Evolutionary conservation across 2,888 invertebrate species (phyloP).

Genomic region (Protodeltote pygarga): DNA sequence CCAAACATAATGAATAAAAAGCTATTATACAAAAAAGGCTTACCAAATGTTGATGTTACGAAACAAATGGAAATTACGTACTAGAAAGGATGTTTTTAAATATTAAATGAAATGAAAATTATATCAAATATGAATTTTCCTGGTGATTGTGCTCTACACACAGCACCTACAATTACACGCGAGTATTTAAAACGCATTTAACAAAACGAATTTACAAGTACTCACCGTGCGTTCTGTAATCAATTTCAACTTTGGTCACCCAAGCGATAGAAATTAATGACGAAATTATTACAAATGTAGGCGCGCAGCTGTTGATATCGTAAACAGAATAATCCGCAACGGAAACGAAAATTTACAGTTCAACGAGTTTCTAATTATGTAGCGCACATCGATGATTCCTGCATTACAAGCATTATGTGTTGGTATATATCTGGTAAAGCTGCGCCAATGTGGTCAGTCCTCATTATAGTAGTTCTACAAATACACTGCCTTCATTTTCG

Average conservation of each 20-base stretch:
- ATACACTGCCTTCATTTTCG: too few species aligned
- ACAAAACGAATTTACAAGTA: slow-evolving; percentile 13
- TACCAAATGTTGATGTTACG: too few species aligned
- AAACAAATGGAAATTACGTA: too few species aligned
- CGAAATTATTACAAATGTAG: slow-evolving; percentile 55
- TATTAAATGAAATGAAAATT: slow-evolving; percentile 1
- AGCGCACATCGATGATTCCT: slow-evolving; percentile 55
- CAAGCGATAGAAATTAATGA: slow-evolving; percentile 55
- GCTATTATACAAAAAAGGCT: too few species aligned
- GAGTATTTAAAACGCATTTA: slow-evolving; percentile 29
- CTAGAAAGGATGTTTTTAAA: too few species aligned
- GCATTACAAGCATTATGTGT: slow-evolving; percentile 58
- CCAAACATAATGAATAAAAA: too few species aligned
- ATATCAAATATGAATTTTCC: slow-evolving; percentile 4
- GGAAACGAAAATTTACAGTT: slow-evolving; percentile 59
- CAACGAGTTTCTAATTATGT: slow-evolving; percentile 67
- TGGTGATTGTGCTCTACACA: background rate
- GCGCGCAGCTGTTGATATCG: slow-evolving; percentile 59
- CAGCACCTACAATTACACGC: slow-evolving; percentile 5
- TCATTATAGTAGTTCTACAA: slow-evolving; percentile 4
- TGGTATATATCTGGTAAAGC: slow-evolving; percentile 18
- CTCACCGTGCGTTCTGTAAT: slow-evolving; percentile 47
- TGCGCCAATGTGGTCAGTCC: background rate
- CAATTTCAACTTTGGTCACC: slow-evolving; percentile 52
- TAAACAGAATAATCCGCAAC: slow-evolving; percentile 59